Percentiles rank a stretch among this genome's conserved stretches.
Conservation (phyloP, 2,888 invertebrate genomes). For the Selenia dentaria region DNA sequence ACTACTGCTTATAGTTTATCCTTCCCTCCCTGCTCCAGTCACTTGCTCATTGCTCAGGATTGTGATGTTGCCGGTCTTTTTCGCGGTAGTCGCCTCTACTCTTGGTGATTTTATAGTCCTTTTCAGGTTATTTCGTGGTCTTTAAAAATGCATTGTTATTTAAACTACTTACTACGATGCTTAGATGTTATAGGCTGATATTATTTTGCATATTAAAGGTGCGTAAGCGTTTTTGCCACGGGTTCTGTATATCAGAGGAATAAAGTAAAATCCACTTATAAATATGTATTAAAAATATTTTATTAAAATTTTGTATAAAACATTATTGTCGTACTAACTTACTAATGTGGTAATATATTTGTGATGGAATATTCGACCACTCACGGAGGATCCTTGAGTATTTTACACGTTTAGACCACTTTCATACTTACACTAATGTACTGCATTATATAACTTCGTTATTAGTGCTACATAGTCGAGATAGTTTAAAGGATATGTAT, state of each 20-base stretch:
- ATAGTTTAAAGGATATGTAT: constrained; percentile 41
- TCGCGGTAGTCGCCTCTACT: too few relatives aligned
- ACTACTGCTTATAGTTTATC: too few relatives aligned
- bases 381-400: constrained; percentile 63
- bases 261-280: constrained; percentile 43
- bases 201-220: too few relatives aligned
- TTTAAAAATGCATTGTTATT: too few relatives aligned
- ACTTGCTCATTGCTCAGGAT: too few relatives aligned
- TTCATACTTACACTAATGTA: constrained; percentile 30
- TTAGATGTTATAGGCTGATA: too few relatives aligned
- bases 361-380: constrained; percentile 73
- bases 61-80: too few relatives aligned
- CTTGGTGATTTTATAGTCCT: too few relatives aligned
- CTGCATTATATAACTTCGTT: constrained; percentile 28
- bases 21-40: too few relatives aligned
- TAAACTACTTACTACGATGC: too few relatives aligned
- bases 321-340: constrained; percentile 67
- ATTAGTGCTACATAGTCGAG: constrained; percentile 35
- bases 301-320: constrained; percentile 72
- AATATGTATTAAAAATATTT: constrained; percentile 67
- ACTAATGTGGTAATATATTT: constrained; percentile 75
- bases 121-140: too few relatives aligned
- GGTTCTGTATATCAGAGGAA: constrained; percentile 14
- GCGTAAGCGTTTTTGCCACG: too few relatives aligned
- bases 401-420: constrained; percentile 39